phyloP scores from a whole-genome alignment of 2,888 invertebrate species.

The Chrysina gloriosa region DNA sequence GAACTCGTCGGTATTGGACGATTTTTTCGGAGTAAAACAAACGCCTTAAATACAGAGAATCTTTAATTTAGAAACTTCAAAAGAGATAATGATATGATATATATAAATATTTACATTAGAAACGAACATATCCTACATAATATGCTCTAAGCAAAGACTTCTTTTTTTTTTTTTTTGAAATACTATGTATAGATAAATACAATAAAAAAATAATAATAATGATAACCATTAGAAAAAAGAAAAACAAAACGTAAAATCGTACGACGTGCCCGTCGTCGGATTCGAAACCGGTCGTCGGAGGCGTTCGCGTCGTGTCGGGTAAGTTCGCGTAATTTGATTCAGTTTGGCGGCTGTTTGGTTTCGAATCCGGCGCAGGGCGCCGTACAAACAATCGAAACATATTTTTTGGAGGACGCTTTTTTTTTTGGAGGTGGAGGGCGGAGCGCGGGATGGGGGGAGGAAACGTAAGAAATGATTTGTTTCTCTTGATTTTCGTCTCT shows the following conservation, averaged over 20 bases:
- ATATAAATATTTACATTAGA: conserved; percentile 67
- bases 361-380: too few relatives aligned
- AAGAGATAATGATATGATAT: conserved; percentile 82
- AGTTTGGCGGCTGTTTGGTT: too few relatives aligned
- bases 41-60: conserved; percentile 68
- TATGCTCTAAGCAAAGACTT: conserved; percentile 68
- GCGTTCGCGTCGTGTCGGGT: too few relatives aligned
- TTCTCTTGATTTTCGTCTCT: too few relatives aligned
- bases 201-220: conserved; percentile 43
- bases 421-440: too few relatives aligned
- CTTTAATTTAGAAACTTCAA: conserved; percentile 82
- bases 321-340: too few relatives aligned
- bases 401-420: too few relatives aligned
- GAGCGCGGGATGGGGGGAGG: too few relatives aligned
- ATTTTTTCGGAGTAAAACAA: conserved; percentile 54
- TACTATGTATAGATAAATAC: conserved; percentile 50
- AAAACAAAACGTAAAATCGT: background rate
- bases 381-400: too few relatives aligned
- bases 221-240: conserved; percentile 20
- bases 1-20: too few relatives aligned
- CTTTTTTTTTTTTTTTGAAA: too few relatives aligned
- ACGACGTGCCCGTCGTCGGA: background rate
- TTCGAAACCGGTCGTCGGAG: conserved; percentile 51
- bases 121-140: conserved; percentile 64
- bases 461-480: too few relatives aligned